Base-by-base conservation (phyloP, 2,113 vertebrate genomes). In the Takifugu bimaculatus region DNA sequence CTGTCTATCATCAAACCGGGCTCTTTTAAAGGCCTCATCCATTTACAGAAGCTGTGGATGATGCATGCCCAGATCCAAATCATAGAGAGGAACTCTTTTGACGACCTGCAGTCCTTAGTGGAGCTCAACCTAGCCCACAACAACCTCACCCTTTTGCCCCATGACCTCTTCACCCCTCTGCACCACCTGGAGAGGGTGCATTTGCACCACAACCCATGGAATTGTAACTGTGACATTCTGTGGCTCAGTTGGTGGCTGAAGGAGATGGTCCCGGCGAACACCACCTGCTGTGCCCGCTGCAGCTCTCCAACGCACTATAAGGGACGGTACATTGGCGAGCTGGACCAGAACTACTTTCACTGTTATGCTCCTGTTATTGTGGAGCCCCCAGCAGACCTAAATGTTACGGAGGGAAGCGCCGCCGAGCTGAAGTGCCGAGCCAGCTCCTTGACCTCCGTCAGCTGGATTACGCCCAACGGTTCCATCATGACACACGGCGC, bases 221-320 rank as follows among this genome's bases (percentile, higher is more conserved):
- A 96, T 87, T 99, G 97, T 90, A 97, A 99, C 84, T 99, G 97
- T 80, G 97, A 99, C 69, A 98, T 98, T 54, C 91, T 98, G 65
- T 99, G 97, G 97, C 93, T 99, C 47, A 98, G 96, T 83, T 98
- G 96, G 96, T 99, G 96, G 96, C 94, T 99, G 64, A 98, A 98
- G 81, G 96, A 98, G 85, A 99, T 97, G 91, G 96, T 97, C 13
- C 96, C 96, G 27, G 96, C 95, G 45, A 98, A 98, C 64, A 98
- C 95, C 42, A 97, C 95, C 70, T 99, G 96, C 75, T 98, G 97
- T n/a, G 97, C 97, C 52, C 94, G 96, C 60, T 99, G 97, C 75
- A 93, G 94, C 78, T 95, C 94, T 0, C 97, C 97, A 48, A 57
- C 92, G 25, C 93, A 89, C 65, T 92, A 98, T 80, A 98, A 98